These are phyloP conservation scores for Amniataba percoides DNA, from an alignment of 2,797 vertebrate species.

Conservation along the genomic window DNA sequence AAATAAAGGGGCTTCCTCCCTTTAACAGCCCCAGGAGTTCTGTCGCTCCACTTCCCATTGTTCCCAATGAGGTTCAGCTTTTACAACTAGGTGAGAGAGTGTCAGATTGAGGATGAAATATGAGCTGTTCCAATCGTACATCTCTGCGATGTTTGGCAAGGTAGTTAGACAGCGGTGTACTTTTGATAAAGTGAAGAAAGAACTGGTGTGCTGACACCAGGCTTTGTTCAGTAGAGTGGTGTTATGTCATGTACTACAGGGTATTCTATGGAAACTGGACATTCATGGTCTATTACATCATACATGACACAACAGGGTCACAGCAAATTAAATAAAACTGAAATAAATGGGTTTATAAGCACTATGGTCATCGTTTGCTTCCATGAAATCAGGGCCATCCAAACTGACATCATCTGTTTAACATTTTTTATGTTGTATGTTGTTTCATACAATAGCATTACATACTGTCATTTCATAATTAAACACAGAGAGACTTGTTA, in stretches of 20 bases:
- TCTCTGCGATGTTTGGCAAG: slow-evolving; percentile 61
- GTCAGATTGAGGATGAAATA: slow-evolving; percentile 81
- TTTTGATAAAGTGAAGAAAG: slow-evolving; percentile 37
- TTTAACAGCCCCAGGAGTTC: slow-evolving; percentile 82
- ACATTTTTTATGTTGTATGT: slow-evolving; percentile 15
- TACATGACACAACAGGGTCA: slow-evolving; percentile 7
- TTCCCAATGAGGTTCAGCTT: slow-evolving; percentile 83
- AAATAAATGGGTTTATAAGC: slow-evolving; percentile 15
- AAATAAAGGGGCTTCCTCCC: slow-evolving; percentile 87
- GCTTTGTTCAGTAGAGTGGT: slow-evolving; percentile 11
- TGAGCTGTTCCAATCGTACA: slow-evolving; percentile 56
- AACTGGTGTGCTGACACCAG: slow-evolving; percentile 9
- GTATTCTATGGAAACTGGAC: slow-evolving; percentile 9
- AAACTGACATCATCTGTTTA: slow-evolving; percentile 34
- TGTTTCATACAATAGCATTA: slow-evolving; percentile 33
- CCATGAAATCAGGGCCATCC: slow-evolving; percentile 16
- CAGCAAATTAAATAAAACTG: slow-evolving; percentile 32
- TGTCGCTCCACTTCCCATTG: slow-evolving; percentile 81
- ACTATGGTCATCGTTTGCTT: slow-evolving; percentile 6
- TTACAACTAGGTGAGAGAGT: slow-evolving; percentile 84
- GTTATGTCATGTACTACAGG: slow-evolving; percentile 25
- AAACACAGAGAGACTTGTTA: slow-evolving; percentile 21
- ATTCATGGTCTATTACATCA: slow-evolving; percentile 33
- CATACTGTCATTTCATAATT: slow-evolving; percentile 53
- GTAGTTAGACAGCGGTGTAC: slow-evolving; percentile 37